Percentiles rank a stretch among this genome's conserved stretches.
phyloP scores from a whole-genome alignment of 2,888 invertebrate species.

The Cartodere bifasciata region DNA sequence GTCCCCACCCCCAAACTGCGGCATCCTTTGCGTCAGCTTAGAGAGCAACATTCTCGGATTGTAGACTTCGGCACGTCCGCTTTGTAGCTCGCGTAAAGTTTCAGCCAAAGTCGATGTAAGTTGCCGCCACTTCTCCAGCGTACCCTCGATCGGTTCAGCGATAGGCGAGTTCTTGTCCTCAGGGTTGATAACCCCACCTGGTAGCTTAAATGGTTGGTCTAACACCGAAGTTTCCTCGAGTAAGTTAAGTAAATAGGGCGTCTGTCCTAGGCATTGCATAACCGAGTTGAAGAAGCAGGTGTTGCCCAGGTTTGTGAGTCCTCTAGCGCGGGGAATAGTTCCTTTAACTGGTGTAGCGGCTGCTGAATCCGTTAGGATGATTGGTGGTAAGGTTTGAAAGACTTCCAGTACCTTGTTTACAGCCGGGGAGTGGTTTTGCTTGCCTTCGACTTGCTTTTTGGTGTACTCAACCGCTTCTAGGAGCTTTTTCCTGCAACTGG shows the following conservation, averaged over 20 bases:
- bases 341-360: no score
- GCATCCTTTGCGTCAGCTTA: constrained; percentile 52
- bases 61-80: constrained; percentile 49
- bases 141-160: constrained; percentile 31
- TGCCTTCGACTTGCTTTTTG: constrained; percentile 40
- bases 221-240: constrained; percentile 55
- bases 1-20: constrained; percentile 84
- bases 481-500: constrained; percentile 49
- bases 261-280: constrained; percentile 82
- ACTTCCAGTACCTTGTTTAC: background rate
- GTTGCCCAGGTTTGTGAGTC: constrained; percentile 84
- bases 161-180: constrained; percentile 22
- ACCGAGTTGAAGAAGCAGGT: constrained; percentile 97
- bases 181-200: constrained; percentile 55
- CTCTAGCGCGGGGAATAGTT: constrained; percentile 61
- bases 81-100: constrained; percentile 55
- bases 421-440: constrained; percentile 15
- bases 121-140: constrained; percentile 54
- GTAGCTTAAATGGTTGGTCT: constrained; percentile 57
- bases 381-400: no score
- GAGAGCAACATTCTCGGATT: constrained; percentile 52
- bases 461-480: constrained; percentile 63
- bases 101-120: constrained; percentile 56
- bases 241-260: constrained; percentile 58
- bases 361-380: no score